A percentile compares a stretch with the other conserved stretches of the same genome.
phyloP scores from a whole-genome alignment of 2,888 invertebrate species.

The Stenodema calcarata region DNA sequence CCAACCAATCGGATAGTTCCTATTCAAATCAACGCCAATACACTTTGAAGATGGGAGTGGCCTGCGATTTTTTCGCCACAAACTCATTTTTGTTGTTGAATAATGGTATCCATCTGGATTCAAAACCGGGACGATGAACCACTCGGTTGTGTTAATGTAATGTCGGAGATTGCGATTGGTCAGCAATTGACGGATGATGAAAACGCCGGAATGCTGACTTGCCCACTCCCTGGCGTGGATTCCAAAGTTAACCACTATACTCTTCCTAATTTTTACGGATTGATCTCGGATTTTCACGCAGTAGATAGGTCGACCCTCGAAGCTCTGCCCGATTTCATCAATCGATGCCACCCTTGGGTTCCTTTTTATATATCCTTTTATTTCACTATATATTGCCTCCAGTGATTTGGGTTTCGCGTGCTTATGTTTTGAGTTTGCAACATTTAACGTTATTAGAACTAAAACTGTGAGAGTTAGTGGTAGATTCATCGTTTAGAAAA shows the following conservation, averaged over 20 bases:
- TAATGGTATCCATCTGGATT: constrained; percentile 9
- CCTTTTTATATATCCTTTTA: not conserved
- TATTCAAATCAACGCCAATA: not conserved
- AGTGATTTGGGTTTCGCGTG: not conserved
- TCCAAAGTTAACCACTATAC: not conserved
- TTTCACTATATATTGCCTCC: not conserved
- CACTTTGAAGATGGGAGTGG: not conserved
- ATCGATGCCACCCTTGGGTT: not conserved
- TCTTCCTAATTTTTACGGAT: not conserved
- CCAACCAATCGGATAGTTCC: not conserved
- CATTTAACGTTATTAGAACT: not conserved
- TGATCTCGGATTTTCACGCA: not conserved
- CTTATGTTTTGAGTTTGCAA: not conserved
- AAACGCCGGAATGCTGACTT: not conserved
- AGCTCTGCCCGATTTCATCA: not conserved
- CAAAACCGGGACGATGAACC: not conserved
- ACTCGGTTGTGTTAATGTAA: not conserved
- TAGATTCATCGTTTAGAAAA: not conserved
- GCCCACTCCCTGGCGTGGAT: not conserved
- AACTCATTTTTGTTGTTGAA: not conserved
- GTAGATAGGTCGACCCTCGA: not conserved
- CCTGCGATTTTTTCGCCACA: not conserved
- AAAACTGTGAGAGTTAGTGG: not conserved
- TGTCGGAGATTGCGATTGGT: not conserved
- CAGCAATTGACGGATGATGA: not conserved